Conservation (phyloP, 2,888 invertebrate species). For the Mythimna loreyi region DNA sequence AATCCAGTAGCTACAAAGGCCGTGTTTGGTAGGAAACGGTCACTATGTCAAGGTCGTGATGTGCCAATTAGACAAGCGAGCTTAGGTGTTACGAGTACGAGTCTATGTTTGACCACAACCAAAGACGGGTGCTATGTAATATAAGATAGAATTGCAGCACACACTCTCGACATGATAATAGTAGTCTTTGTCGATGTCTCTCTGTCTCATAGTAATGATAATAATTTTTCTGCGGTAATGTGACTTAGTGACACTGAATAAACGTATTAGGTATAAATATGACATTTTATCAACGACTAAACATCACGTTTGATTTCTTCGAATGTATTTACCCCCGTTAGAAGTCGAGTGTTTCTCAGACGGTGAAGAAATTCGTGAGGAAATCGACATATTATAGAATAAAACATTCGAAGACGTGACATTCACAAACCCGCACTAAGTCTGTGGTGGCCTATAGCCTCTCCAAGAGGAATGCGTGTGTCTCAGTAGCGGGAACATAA, state of each 20-base stretch:
- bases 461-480: too few relatives aligned
- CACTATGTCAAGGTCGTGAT: conserved; percentile 14
- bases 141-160: neutral
- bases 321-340: neutral
- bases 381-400: too few relatives aligned
- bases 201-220: neutral
- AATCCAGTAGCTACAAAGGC: neutral
- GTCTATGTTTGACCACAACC: conserved; percentile 6
- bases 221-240: neutral
- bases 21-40: too few relatives aligned
- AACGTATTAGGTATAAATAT: neutral
- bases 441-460: too few relatives aligned
- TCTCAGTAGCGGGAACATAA: too few relatives aligned
- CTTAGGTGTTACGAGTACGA: neutral
- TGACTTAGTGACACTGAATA: too few relatives aligned
- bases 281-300: neutral
- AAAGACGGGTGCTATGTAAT: neutral
- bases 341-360: too few relatives aligned
- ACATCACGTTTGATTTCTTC: neutral
- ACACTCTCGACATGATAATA: neutral
- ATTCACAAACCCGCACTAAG: too few relatives aligned
- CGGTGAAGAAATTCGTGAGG: too few relatives aligned
- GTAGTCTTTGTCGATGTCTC: neutral
- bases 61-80: conserved; percentile 7
- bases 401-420: too few relatives aligned